phyloP scores from a whole-genome alignment of 2,113 vertebrate species.

The Physeter macrocephalus region DNA sequence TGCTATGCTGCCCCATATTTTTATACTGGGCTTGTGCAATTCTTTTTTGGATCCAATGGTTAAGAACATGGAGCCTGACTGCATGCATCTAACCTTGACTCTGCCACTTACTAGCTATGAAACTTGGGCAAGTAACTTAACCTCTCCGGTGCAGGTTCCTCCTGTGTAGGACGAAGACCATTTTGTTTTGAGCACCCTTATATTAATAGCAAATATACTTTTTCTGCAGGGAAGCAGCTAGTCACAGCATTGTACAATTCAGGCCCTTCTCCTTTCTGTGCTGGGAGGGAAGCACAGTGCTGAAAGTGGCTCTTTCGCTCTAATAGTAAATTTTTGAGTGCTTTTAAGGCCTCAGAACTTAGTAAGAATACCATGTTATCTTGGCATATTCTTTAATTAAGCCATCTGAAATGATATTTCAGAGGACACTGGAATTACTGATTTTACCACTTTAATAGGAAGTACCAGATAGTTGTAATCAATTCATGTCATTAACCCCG shows the following conservation, averaged over 20 bases:
- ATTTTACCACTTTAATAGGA: not conserved
- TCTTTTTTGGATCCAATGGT: not conserved
- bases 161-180: not conserved
- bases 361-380: not conserved
- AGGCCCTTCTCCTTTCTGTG: not conserved
- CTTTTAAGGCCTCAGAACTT: not conserved
- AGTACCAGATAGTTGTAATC: not conserved
- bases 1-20: not conserved
- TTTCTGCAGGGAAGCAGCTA: not conserved
- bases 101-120: not conserved
- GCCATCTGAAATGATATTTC: not conserved
- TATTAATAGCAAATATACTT: not conserved
- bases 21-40: not conserved
- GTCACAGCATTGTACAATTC: not conserved
- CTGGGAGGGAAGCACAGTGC: not conserved
- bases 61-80: not conserved
- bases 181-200: not conserved
- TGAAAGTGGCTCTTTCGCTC: not conserved
- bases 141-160: not conserved
- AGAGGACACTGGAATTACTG: not conserved
- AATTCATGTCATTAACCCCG: not conserved
- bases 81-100: not conserved
- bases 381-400: not conserved
- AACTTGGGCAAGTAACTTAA: not conserved
- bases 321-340: not conserved